These are phyloP conservation scores for Epirrita christyi DNA, from an alignment of 2,888 invertebrate genomes.

Conservation along the genomic window DNA sequence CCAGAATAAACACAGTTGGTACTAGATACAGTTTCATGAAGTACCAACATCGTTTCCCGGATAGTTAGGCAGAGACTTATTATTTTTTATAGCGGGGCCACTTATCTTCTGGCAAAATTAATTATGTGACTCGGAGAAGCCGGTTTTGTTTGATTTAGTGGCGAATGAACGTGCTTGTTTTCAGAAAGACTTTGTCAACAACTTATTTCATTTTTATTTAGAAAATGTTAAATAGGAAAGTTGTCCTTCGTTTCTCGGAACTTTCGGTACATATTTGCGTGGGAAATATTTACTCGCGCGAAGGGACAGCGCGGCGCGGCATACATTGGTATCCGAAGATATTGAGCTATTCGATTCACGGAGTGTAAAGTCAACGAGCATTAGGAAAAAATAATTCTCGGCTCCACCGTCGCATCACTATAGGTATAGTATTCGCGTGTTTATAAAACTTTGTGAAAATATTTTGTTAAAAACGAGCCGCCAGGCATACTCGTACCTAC, in stretches of 20 bases:
- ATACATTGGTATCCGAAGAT: slow-evolving; percentile 11
- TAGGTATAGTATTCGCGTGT: neutral
- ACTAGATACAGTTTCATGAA: no score
- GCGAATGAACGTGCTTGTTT: slow-evolving; percentile 13
- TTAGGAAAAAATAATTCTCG: slow-evolving; percentile 29
- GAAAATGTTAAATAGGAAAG: neutral
- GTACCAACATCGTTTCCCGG: neutral
- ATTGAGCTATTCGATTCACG: slow-evolving; percentile 20
- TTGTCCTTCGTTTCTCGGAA: slow-evolving; percentile 1
- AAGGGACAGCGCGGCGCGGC: slow-evolving; percentile 4
- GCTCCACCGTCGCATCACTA: slow-evolving; percentile 4
- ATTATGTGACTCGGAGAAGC: slow-evolving; percentile 14
- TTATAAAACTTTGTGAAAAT: neutral
- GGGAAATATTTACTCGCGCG: slow-evolving; percentile 22
- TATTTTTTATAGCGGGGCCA: slow-evolving; percentile 14
- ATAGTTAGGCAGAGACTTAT: slow-evolving; percentile 1
- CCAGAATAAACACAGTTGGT: neutral
- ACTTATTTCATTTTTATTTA: slow-evolving; percentile 3
- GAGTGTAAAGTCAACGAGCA: slow-evolving; percentile 28
- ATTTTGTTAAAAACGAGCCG: neutral
- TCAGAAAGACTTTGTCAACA: neutral
- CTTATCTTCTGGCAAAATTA: slow-evolving; percentile 12
- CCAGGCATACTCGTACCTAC: neutral
- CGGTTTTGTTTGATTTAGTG: slow-evolving; percentile 7
- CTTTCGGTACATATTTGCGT: slow-evolving; percentile 20